Evolutionary conservation across 2,888 invertebrate genomes (phyloP), one percentile per base, ranked within the genome.

Genomic region (Plagodis dolabraria): DNA sequence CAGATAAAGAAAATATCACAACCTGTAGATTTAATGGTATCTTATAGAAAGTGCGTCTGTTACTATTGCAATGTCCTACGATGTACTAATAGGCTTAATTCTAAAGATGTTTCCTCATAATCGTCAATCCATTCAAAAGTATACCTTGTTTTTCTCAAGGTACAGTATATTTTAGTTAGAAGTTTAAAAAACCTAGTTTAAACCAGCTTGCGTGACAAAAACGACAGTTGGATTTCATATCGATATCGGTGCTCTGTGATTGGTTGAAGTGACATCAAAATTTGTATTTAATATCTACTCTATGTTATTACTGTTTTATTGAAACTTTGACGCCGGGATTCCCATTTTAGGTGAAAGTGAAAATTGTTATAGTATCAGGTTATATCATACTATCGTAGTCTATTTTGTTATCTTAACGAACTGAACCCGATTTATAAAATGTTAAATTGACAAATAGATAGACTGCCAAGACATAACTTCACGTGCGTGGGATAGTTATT

Each of bases 171-270:
- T 57, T 54, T 34, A 47, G 52, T 45, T 57, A 22, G 9, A 2
- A 43, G 10, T 40, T 7, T n/a, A n/a, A 12, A 22, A 53, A 5
- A 52, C 57, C 48, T 38, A 46, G 57, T 55, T 50, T 47, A 42
- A 43, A 60, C 49, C 34, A 38, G 63, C 47, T 36, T 54, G 56
- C 49, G 64, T 66, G 64, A 66, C 65, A 50, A 60, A 67, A 64
- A 67, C 63, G 63, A 65, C 64, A 66, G 64, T 66, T 69, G 60
- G 54, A 69, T 67, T 68, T 64, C 59, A 65, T 62, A 66, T 62
- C 49, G 36, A 5, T 5, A 10, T 63, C 38, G 43, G 63, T 53
- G 57, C 58, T 56, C 49, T 53, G 22, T 42, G 40, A 68, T 69
- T 69, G 69, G 67, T 46, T 42, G 49, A 56, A 38, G 50, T 42